These are phyloP conservation scores for Ennomos quercinarius DNA, from an alignment of 2,888 invertebrate species.

Conservation along the genomic window DNA sequence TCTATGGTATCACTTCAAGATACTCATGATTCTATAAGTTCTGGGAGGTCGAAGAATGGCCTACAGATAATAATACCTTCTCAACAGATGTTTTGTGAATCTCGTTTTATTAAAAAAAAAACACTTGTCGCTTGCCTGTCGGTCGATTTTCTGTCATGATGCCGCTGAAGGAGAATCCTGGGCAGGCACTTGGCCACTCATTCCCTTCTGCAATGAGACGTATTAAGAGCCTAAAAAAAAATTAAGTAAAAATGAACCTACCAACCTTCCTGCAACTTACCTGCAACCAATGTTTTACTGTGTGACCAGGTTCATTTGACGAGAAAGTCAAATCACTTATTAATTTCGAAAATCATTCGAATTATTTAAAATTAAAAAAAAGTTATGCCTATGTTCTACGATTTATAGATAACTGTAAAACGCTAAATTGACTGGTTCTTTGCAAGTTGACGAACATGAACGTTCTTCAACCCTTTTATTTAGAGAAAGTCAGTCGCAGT, in stretches of 20 bases:
- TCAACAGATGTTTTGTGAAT: constrained; percentile 14
- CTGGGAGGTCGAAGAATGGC: constrained; percentile 10
- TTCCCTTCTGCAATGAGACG: constrained; percentile 5
- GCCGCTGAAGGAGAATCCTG: constrained; percentile 6
- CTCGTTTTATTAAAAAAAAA: constrained; percentile 8
- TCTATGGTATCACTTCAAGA: constrained; percentile 6
- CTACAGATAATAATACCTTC: neutral
- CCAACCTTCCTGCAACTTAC: too few relatives aligned
- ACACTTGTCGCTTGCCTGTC: neutral
- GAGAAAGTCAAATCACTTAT: too few relatives aligned
- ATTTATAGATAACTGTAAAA: too few relatives aligned
- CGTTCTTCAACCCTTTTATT: too few relatives aligned
- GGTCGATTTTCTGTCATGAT: constrained; percentile 12
- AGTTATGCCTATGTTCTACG: too few relatives aligned
- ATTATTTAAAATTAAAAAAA: too few relatives aligned
- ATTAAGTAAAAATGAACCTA: neutral
- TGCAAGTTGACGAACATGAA: too few relatives aligned
- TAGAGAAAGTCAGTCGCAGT: too few relatives aligned
- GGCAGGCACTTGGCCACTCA: constrained; percentile 2
- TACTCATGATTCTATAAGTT: constrained; percentile 2
- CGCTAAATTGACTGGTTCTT: too few relatives aligned
- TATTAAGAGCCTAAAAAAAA: constrained; percentile 4
- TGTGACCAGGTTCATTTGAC: too few relatives aligned
- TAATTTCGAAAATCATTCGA: too few relatives aligned
- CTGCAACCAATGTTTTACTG: too few relatives aligned